phyloP scores from a whole-genome alignment of 1,140 invertebrate species.

The Bacillus rossius region DNA sequence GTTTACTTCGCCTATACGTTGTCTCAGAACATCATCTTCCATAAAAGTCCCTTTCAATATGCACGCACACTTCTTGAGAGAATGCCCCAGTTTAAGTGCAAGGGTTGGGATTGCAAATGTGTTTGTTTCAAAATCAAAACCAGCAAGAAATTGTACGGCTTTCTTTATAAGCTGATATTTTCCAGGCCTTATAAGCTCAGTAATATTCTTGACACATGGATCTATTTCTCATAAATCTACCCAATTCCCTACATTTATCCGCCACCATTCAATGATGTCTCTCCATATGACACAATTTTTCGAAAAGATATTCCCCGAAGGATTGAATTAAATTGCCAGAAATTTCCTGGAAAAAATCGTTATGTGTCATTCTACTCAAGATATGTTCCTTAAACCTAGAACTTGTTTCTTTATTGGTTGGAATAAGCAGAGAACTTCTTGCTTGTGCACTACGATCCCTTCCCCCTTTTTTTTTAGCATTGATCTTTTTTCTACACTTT shows the following conservation, averaged over 20 bases:
- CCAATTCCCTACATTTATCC: not conserved
- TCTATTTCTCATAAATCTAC: slow-evolving; percentile 7
- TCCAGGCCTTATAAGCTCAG: not conserved
- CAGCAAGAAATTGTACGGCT: not conserved
- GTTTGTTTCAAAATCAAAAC: not conserved
- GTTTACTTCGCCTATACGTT: not conserved
- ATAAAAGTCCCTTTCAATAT: not conserved
- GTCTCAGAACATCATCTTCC: not conserved
- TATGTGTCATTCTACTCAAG: not conserved
- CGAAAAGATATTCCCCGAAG: not conserved
- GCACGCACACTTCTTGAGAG: not conserved
- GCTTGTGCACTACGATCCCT: no score
- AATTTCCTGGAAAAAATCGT: not conserved
- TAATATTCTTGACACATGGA: not conserved
- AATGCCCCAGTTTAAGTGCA: not conserved
- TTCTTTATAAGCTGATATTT: not conserved
- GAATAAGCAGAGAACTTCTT: no score
- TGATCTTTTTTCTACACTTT: not conserved
- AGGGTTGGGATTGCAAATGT: not conserved
- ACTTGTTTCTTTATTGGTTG: not conserved
- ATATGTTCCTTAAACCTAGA: not conserved
- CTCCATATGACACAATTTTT: not conserved
- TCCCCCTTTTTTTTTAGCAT: not conserved
- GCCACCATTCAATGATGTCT: not conserved
- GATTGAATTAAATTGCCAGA: not conserved